A percentile compares a stretch with the other conserved stretches of the same genome.
These are phyloP conservation scores for Aricia agestis DNA, from an alignment of 1,140 invertebrate genomes.

Conservation along the genomic window DNA sequence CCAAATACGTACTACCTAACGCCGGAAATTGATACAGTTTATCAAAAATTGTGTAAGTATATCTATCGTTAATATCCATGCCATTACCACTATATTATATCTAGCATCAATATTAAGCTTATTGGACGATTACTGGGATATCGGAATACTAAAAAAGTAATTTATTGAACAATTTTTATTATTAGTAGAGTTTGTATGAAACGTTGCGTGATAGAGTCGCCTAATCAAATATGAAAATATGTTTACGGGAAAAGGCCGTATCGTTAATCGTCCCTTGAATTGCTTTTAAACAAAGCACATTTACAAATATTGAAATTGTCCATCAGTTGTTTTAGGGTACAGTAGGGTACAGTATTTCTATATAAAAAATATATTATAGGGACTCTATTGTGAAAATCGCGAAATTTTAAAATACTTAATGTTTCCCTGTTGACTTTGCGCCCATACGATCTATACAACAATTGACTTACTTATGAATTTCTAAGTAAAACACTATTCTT, in stretches of 20 bases:
- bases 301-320: slow-evolving; percentile 17
- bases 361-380: neutral
- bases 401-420: too few species aligned
- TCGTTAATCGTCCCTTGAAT: slow-evolving; percentile 11
- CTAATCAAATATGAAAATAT: slow-evolving; percentile 14
- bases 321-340: neutral
- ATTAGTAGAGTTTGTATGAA: slow-evolving; percentile 7
- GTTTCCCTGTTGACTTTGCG: too few species aligned
- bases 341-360: neutral
- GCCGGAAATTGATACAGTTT: too few species aligned
- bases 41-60: too few species aligned
- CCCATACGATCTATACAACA: too few species aligned
- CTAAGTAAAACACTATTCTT: too few species aligned
- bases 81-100: neutral
- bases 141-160: slow-evolving; percentile 9
- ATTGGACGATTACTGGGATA: slow-evolving; percentile 6
- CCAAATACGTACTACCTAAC: too few species aligned
- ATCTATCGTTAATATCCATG: neutral
- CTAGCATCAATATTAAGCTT: neutral
- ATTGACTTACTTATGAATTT: too few species aligned
- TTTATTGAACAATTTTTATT: slow-evolving; percentile 6
- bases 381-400: too few species aligned
- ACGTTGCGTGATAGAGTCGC: slow-evolving; percentile 2
- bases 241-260: slow-evolving; percentile 12
- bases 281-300: slow-evolving; percentile 15